phyloP scores from a whole-genome alignment of 2,113 vertebrate genomes.

The Pteropus alecto region DNA sequence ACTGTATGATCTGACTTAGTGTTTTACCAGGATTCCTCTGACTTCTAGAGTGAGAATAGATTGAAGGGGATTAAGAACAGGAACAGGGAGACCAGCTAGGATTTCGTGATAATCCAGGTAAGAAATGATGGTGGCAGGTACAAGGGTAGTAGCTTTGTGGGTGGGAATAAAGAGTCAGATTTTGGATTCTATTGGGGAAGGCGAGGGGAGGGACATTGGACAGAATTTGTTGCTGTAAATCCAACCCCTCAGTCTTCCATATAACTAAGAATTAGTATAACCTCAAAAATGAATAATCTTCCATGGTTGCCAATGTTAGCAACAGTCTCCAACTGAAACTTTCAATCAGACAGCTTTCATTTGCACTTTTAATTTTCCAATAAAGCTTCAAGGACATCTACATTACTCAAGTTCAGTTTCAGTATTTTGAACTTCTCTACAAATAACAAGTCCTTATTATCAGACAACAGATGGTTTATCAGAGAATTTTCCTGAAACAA shows the following conservation, averaged over 20 bases:
- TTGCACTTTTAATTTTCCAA: conserved; percentile 14
- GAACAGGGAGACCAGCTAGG: background rate
- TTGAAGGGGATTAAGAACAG: background rate
- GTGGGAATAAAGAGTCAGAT: background rate
- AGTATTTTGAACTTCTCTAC: background rate
- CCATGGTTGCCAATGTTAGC: background rate
- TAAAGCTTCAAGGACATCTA: background rate
- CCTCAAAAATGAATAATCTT: background rate
- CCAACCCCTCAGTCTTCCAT: background rate
- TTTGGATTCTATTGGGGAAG: background rate
- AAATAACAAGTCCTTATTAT: background rate
- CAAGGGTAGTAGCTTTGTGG: background rate
- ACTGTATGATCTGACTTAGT: background rate
- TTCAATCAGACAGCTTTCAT: background rate
- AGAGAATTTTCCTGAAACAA: background rate
- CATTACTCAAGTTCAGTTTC: background rate
- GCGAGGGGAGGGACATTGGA: fast-evolving
- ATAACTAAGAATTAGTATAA: background rate
- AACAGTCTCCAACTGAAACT: background rate
- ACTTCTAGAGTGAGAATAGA: background rate
- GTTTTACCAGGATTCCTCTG: background rate
- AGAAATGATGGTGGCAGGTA: background rate
- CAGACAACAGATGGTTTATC: background rate
- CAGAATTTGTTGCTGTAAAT: background rate
- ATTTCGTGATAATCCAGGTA: background rate